Conservation (phyloP, 2,797 vertebrate species). For the Gambelia wislizenii region DNA sequence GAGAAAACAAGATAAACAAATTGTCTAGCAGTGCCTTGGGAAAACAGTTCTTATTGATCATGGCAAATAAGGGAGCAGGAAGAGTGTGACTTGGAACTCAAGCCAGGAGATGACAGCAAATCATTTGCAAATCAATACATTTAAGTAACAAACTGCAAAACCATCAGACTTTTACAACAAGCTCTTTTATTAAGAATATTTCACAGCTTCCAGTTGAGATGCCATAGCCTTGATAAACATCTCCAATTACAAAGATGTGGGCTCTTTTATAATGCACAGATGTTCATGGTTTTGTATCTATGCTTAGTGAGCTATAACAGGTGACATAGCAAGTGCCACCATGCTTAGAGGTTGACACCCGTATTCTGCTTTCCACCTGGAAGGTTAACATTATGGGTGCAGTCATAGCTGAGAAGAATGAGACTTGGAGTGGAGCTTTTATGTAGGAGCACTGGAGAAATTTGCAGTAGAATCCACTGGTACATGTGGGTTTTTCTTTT, state of each 20-base stretch:
- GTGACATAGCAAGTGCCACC: background rate
- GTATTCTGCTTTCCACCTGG: background rate
- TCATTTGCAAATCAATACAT: slow-evolving; percentile 64
- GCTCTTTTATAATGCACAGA: background rate
- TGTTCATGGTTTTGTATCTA: background rate
- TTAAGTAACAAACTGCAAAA: slow-evolving; percentile 60
- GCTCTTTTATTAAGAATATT: slow-evolving; percentile 27
- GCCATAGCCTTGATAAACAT: background rate
- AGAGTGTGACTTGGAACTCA: slow-evolving; percentile 32
- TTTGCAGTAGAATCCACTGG: background rate
- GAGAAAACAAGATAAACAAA: slow-evolving; percentile 45
- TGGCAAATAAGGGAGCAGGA: background rate
- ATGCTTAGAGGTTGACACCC: background rate
- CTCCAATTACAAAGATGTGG: background rate
- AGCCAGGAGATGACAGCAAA: slow-evolving; percentile 56
- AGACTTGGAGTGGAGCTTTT: background rate
- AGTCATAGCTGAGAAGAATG: background rate
- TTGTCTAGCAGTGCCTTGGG: slow-evolving; percentile 11
- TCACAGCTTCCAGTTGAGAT: background rate
- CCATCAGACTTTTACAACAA: slow-evolving; percentile 47
- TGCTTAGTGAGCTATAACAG: background rate
- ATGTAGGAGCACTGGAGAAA: background rate
- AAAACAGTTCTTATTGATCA: slow-evolving; percentile 60
- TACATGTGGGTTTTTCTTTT: too few species aligned
- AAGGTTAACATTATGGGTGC: background rate